These are phyloP conservation scores for Diploscapter pachys DNA, from an alignment of 1,140 invertebrate genomes.

Conservation along the genomic window DNA sequence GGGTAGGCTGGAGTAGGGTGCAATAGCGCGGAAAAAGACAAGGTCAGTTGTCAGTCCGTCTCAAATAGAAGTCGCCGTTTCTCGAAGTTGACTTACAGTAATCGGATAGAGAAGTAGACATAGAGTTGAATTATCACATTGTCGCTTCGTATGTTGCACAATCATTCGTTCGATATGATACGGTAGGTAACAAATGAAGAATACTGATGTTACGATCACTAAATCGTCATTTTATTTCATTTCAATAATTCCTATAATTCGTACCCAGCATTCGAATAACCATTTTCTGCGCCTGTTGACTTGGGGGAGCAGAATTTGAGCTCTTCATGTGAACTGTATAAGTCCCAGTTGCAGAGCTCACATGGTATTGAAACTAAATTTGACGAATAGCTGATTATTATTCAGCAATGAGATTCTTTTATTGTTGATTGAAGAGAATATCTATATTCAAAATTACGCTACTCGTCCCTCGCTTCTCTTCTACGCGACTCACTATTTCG, in stretches of 20 bases:
- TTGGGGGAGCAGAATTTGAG: conserved; percentile 30
- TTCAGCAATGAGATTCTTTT: too few species aligned
- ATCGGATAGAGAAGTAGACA: conserved; percentile 53
- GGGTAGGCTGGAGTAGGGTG: too few species aligned
- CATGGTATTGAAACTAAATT: too few species aligned
- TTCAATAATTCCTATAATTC: background rate
- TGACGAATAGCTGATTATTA: too few species aligned
- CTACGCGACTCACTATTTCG: too few species aligned
- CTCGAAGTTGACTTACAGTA: conserved; percentile 18
- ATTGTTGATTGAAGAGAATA: too few species aligned
- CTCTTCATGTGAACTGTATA: conserved; percentile 29
- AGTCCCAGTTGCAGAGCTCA: background rate
- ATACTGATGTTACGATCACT: conserved; percentile 50
- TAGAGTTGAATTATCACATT: conserved; percentile 38
- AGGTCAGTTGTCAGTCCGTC: too few species aligned
- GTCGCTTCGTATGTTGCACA: conserved; percentile 43
- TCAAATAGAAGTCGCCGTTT: too few species aligned
- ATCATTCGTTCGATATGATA: conserved; percentile 53
- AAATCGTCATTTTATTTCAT: conserved; percentile 19
- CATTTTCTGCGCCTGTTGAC: conserved; percentile 51
- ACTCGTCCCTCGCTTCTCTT: too few species aligned
- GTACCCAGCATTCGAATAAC: conserved; percentile 52
- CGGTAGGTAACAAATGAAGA: conserved; percentile 56
- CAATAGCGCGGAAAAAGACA: too few species aligned
- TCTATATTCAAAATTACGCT: too few species aligned